phyloP scores from a whole-genome alignment of 1,140 invertebrate genomes.

The Pseudomyrmex dendroicus region DNA sequence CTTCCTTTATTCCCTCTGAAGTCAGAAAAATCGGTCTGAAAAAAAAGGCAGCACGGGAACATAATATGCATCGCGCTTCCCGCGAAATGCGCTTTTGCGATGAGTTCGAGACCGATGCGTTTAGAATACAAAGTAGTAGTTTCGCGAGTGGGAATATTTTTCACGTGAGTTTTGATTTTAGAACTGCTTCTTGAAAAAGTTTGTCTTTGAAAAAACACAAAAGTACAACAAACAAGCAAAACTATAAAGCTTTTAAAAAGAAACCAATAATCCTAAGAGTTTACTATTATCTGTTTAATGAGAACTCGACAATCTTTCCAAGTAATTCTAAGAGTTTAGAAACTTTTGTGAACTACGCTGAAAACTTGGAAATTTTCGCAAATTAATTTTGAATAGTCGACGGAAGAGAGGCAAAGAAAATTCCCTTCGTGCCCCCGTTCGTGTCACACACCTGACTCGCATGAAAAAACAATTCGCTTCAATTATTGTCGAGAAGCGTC shows the following conservation, averaged over 20 bases:
- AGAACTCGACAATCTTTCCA: not conserved
- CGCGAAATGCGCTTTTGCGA: not conserved
- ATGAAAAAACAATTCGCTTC: slow-evolving; percentile 23
- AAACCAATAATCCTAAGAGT: not conserved
- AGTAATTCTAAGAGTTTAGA: not conserved
- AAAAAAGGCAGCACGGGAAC: not conserved
- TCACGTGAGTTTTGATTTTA: not conserved
- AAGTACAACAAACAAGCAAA: too few species aligned
- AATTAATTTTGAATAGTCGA: not conserved
- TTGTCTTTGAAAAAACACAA: not conserved
- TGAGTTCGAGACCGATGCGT: not conserved
- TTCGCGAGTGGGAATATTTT: not conserved
- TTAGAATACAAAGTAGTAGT: not conserved
- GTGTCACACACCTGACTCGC: too few species aligned
- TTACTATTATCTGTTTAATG: not conserved
- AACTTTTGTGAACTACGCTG: not conserved
- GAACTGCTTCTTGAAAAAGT: not conserved
- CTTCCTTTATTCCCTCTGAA: slow-evolving; percentile 21
- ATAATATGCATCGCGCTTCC: too few species aligned
- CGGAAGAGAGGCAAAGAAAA: too few species aligned
- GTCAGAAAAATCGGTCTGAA: not conserved
- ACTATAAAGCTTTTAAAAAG: not conserved
- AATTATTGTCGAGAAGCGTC: slow-evolving; percentile 64
- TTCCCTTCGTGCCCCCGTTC: too few species aligned
- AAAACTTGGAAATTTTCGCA: not conserved